phyloP scores from a whole-genome alignment of 30 jellyfish, hydroid and myxozoan genomes.

The Catostylus mosaicus region DNA sequence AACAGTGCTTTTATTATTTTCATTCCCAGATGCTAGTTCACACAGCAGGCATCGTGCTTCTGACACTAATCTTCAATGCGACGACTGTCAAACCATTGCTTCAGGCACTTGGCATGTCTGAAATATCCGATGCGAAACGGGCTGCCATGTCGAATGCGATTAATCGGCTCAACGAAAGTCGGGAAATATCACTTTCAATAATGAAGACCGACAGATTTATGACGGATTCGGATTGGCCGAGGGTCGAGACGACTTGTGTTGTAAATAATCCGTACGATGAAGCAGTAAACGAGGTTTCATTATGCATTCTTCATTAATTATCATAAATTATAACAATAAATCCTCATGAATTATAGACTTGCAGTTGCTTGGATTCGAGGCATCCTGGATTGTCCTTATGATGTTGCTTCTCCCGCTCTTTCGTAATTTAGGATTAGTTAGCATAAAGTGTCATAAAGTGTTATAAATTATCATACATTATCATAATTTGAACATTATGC shows the following conservation, averaged over 20 bases:
- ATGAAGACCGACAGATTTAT: slow-evolving; percentile 92
- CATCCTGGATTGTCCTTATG: no score
- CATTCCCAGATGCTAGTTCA: slow-evolving; percentile 91
- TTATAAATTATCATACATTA: background rate
- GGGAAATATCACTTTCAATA: slow-evolving; percentile 76
- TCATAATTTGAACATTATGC: no score
- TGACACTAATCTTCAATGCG: slow-evolving; percentile 80
- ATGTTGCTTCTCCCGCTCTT: background rate
- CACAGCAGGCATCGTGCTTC: slow-evolving; percentile 90
- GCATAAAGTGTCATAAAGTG: background rate
- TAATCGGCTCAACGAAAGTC: slow-evolving; percentile 69
- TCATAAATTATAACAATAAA: no score
- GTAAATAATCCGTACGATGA: slow-evolving; percentile 83
- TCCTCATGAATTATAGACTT: no score
- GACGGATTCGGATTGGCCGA: slow-evolving; percentile 96
- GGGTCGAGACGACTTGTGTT: slow-evolving; percentile 78
- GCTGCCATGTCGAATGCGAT: slow-evolving; percentile 94
- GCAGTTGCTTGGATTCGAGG: no score
- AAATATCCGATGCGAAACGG: slow-evolving; percentile 88
- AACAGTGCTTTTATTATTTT: no score
- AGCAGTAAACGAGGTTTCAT: slow-evolving; percentile 51
- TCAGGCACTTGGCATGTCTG: slow-evolving; percentile 88
- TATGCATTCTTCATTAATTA: background rate
- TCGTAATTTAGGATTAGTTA: background rate
- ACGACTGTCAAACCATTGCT: slow-evolving; percentile 83